phyloP scores from a whole-genome alignment of 2,113 vertebrate species.

The Tragelaphus strepsiceros region DNA sequence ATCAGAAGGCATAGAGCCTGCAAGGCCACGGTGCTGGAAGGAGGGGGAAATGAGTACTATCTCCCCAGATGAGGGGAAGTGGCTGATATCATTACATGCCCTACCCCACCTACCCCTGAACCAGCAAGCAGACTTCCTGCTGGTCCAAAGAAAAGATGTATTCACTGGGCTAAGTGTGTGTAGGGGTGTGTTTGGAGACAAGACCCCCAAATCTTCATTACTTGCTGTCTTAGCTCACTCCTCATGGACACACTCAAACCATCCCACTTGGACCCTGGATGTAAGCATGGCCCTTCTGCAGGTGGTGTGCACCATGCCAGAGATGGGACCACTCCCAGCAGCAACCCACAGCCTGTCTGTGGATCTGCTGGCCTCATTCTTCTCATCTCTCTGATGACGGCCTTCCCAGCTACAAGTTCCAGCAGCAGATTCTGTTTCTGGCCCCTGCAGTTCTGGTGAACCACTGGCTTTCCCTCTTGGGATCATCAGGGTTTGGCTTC shows the following conservation, averaged over 20 bases:
- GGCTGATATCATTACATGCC: neutral
- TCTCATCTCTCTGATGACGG: neutral
- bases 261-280: neutral
- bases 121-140: neutral
- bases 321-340: neutral
- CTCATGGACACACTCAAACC: neutral
- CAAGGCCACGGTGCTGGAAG: neutral
- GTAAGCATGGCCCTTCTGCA: neutral
- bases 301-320: neutral
- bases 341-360: neutral
- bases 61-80: neutral
- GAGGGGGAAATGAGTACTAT: neutral
- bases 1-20: neutral
- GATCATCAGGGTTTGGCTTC: neutral
- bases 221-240: neutral
- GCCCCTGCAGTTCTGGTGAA: neutral
- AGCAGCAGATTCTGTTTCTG: neutral
- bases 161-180: neutral
- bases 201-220: neutral
- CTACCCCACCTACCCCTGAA: neutral
- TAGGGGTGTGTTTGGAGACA: neutral
- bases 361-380: too few species aligned
- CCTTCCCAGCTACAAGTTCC: neutral
- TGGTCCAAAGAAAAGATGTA: neutral
- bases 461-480: neutral